Percentiles rank a stretch among this genome's conserved stretches.
These are phyloP conservation scores for Acrobasis consociella DNA, from an alignment of 2,888 invertebrate species.

Conservation along the genomic window DNA sequence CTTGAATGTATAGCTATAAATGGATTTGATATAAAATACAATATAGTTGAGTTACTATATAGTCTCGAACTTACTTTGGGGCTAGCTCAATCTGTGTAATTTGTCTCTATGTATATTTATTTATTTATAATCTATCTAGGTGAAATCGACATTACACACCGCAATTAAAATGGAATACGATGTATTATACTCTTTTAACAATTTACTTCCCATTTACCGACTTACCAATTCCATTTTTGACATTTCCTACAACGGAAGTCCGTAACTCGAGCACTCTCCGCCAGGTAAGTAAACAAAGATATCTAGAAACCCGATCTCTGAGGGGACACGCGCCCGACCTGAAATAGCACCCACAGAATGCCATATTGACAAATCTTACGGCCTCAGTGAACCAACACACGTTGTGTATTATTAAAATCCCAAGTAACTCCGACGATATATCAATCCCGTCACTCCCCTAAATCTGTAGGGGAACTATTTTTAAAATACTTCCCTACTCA, in stretches of 20 bases:
- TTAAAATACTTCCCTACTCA: conserved; percentile 78
- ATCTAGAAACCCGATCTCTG: conserved; percentile 64
- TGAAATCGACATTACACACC: too few species aligned
- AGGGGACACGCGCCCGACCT: conserved; percentile 69
- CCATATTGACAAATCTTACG: conserved; percentile 81
- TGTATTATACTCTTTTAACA: background rate
- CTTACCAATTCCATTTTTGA: background rate
- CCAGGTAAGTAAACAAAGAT: conserved; percentile 64
- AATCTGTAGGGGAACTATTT: conserved; percentile 76
- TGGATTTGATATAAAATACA: too few species aligned
- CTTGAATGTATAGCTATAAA: too few species aligned
- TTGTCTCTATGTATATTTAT: too few species aligned
- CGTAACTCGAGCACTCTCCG: conserved; percentile 50
- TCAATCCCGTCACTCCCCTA: conserved; percentile 73
- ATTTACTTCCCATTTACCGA: background rate
- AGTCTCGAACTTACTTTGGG: too few species aligned
- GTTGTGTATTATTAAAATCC: conserved; percentile 80
- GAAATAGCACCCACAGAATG: conserved; percentile 77
- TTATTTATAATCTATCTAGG: too few species aligned
- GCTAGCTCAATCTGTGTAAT: too few species aligned
- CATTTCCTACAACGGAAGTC: conserved; percentile 43
- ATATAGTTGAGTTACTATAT: too few species aligned
- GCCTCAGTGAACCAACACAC: conserved; percentile 78
- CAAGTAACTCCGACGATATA: conserved; percentile 77
- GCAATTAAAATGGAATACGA: too few species aligned